A percentile compares a stretch with the other conserved stretches of the same genome.
Conservation (phyloP, 2,797 vertebrate species). For the Dicrostonyx torquatus region DNA sequence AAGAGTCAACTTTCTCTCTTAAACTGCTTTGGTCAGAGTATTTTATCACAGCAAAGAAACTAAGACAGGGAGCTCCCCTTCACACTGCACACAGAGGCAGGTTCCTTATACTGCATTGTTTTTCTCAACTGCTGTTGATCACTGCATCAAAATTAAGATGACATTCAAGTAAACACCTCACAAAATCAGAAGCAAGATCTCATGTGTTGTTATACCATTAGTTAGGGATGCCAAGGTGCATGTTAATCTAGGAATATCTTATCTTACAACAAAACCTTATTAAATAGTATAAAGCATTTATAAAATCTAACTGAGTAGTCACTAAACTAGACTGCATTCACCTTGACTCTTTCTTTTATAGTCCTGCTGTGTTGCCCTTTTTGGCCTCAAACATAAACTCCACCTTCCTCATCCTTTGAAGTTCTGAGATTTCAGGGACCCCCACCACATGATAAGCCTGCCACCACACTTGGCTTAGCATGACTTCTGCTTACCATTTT, state of each 20-base stretch:
- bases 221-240: neutral
- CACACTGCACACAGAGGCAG: neutral
- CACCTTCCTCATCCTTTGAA: neutral
- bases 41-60: neutral
- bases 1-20: neutral
- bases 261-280: neutral
- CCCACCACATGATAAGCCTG: no score
- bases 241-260: neutral
- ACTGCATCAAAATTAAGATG: neutral
- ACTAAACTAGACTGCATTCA: neutral
- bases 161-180: neutral
- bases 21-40: neutral
- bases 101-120: neutral
- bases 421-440: neutral
- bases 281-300: neutral
- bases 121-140: neutral
- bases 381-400: neutral
- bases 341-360: neutral
- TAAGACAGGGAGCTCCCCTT: neutral
- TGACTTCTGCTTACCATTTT: neutral
- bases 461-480: neutral
- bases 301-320: neutral
- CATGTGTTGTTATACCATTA: neutral
- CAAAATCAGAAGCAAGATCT: neutral
- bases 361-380: neutral